Evolutionary conservation across 37 sponge, comb jelly and placozoan genomes (phyloP).

Genomic region (Theonella swinhoei): DNA sequence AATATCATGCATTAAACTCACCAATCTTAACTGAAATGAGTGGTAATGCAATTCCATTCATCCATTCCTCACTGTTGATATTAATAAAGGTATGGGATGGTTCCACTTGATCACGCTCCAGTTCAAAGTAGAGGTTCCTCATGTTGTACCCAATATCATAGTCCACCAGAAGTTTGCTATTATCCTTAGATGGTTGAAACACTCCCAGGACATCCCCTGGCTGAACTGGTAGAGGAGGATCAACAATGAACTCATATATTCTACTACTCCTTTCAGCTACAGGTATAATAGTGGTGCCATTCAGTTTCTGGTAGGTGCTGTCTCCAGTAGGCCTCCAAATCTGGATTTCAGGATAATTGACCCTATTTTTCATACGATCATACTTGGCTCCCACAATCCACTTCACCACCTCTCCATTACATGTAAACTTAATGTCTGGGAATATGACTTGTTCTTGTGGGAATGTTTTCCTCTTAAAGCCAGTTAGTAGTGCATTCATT

Average conservation of each 20-base stretch:
- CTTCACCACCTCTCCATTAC: not conserved
- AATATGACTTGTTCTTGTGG: not conserved
- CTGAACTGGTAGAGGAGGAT: not conserved
- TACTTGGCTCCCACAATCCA: not conserved
- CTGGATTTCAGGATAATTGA: not conserved
- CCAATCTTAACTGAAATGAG: not conserved
- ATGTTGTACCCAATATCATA: not conserved
- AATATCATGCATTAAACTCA: not conserved
- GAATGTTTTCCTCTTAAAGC: not conserved
- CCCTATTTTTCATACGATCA: not conserved
- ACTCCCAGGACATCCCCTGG: not conserved
- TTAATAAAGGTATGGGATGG: not conserved
- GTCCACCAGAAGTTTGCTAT: not conserved
- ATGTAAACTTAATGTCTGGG: not conserved
- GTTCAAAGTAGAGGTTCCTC: not conserved
- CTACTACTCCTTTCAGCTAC: not conserved
- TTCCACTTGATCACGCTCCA: not conserved
- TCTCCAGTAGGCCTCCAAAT: not conserved
- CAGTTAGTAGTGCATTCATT: not conserved
- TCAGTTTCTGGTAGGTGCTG: not conserved
- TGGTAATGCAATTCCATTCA: not conserved
- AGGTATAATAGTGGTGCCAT: conserved; percentile 1
- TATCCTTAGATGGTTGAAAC: conserved; percentile 2
- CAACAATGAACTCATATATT: not conserved
- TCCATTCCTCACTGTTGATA: not conserved